Evolutionary conservation across 2,797 vertebrate species (phyloP).

Genomic region (Acropternis orthonyx): DNA sequence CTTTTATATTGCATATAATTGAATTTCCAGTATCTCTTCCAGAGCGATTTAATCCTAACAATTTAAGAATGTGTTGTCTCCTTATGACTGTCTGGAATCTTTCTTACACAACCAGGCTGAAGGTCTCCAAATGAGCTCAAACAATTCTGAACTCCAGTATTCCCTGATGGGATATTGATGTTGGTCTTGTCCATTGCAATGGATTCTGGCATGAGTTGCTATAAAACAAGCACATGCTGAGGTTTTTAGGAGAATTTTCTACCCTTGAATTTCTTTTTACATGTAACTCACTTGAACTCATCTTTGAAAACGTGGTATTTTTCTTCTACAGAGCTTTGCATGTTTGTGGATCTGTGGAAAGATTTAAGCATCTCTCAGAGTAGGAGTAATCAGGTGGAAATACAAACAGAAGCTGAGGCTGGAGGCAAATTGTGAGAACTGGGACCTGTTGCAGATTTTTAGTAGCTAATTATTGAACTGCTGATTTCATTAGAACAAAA

Average conservation of each 20-base stretch:
- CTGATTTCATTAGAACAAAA: not conserved
- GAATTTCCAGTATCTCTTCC: not conserved
- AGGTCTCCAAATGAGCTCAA: not conserved
- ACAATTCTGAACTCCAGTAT: not conserved
- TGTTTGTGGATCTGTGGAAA: not conserved
- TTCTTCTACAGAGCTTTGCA: not conserved
- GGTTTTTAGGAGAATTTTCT: not conserved
- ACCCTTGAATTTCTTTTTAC: not conserved
- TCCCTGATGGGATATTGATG: slow-evolving; percentile 29
- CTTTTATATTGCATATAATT: not conserved
- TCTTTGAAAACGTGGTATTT: not conserved
- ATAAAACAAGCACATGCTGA: not conserved
- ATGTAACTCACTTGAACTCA: not conserved
- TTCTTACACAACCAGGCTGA: not conserved
- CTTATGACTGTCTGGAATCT: not conserved
- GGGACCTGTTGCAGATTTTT: not conserved
- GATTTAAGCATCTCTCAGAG: not conserved
- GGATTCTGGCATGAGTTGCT: not conserved
- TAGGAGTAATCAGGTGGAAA: not conserved
- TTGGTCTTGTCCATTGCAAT: not conserved
- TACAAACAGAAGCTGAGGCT: not conserved
- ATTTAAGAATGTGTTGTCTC: not conserved
- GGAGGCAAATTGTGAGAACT: not conserved
- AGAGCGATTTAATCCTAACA: not conserved
- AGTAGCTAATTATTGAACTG: not conserved